These are phyloP conservation scores for Oophaga pumilio DNA, from an alignment of 2,113 vertebrate genomes.

Conservation along the genomic window DNA sequence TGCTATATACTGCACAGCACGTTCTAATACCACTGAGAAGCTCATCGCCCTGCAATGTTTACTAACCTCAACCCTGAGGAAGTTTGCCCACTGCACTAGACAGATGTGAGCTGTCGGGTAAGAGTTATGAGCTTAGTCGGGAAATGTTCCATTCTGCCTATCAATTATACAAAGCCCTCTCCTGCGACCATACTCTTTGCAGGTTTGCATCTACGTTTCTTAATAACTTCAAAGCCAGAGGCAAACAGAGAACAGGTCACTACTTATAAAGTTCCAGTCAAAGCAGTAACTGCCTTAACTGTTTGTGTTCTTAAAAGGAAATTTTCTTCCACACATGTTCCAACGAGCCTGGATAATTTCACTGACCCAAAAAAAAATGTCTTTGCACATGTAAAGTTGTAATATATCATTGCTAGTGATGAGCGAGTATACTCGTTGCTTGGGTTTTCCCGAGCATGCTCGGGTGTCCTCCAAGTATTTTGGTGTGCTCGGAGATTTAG, in stretches of 20 bases:
- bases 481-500: too few species aligned
- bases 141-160: slow-evolving; percentile 71
- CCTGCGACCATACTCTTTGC: slow-evolving; percentile 24
- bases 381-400: background rate
- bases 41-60: slow-evolving; percentile 78
- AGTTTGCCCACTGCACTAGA: slow-evolving; percentile 72
- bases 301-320: background rate
- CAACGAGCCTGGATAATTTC: background rate
- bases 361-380: background rate
- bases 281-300: slow-evolving; percentile 2
- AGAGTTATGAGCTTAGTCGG: slow-evolving; percentile 66
- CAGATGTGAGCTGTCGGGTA: slow-evolving; percentile 76
- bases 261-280: background rate
- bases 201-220: slow-evolving; percentile 1
- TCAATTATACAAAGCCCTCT: slow-evolving; percentile 61
- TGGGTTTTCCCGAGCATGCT: too few species aligned
- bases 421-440: too few species aligned
- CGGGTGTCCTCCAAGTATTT: too few species aligned
- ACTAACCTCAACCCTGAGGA: slow-evolving; percentile 74
- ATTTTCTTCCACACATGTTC: background rate
- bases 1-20: slow-evolving; percentile 65
- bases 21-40: slow-evolving; percentile 73
- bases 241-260: slow-evolving; percentile 19
- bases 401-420: background rate
- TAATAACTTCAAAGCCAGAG: slow-evolving; percentile 45